phyloP scores from a whole-genome alignment of 2,888 invertebrate genomes.

The Zygogramma bicolorata region DNA sequence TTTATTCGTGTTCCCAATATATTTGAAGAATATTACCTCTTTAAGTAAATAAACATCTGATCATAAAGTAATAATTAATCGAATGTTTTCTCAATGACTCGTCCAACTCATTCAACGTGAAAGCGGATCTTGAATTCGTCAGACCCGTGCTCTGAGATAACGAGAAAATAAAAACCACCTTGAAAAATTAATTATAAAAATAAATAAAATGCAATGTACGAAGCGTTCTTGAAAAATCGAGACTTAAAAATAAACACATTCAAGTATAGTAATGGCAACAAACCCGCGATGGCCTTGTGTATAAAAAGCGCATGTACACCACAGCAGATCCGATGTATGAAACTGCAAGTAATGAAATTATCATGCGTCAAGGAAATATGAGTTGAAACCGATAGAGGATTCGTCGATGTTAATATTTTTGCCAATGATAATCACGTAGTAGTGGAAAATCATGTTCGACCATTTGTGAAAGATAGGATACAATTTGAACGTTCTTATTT shows the following conservation, averaged over 20 bases:
- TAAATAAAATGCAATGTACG: conserved; percentile 41
- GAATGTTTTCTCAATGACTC: neutral
- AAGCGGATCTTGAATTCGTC: conserved; percentile 20
- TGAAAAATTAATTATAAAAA: conserved; percentile 44
- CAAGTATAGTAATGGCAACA: conserved; percentile 55
- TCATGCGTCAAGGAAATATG: conserved; percentile 44
- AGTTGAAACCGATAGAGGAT: conserved; percentile 35
- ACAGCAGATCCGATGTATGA: conserved; percentile 43
- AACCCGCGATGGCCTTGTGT: conserved; percentile 56
- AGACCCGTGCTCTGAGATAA: conserved; percentile 21
- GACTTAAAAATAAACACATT: conserved; percentile 59
- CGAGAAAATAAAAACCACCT: conserved; percentile 40
- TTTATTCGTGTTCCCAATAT: too few species aligned
- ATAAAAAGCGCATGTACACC: conserved; percentile 56
- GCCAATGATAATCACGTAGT: neutral
- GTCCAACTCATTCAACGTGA: neutral
- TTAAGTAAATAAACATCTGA: too few species aligned
- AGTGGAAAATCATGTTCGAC: too few species aligned
- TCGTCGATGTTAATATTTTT: conserved; percentile 14
- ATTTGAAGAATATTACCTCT: too few species aligned
- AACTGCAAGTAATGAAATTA: conserved; percentile 42
- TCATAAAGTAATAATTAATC: too few species aligned
- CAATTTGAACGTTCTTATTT: too few species aligned
- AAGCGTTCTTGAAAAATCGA: conserved; percentile 58
- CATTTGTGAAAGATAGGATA: neutral